A percentile compares a stretch with the other conserved stretches of the same genome.
phyloP scores from a whole-genome alignment of 2,113 vertebrate genomes.

The Spea bombifrons region DNA sequence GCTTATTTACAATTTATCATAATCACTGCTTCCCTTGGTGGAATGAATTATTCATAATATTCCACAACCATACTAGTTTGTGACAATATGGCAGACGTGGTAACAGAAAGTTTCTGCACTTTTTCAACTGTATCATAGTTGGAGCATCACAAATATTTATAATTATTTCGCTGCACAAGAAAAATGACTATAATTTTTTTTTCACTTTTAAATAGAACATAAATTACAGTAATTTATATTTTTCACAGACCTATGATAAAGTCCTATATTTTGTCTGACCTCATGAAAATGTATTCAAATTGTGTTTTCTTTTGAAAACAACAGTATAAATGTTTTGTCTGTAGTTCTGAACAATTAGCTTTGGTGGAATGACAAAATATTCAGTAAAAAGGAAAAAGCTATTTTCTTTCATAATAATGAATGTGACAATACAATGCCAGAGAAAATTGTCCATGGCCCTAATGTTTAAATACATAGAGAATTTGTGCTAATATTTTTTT shows the following conservation, averaged over 20 bases:
- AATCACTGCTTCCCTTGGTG: constrained; percentile 52
- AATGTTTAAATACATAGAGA: too few species aligned
- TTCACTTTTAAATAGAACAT: constrained; percentile 18
- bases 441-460: too few species aligned
- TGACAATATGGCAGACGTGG: constrained; percentile 17
- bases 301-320: not conserved
- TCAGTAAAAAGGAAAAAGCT: too few species aligned
- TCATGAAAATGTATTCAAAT: constrained; percentile 1
- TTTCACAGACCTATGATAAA: not conserved
- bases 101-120: constrained; percentile 9
- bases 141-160: constrained; percentile 16
- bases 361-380: too few species aligned
- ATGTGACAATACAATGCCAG: too few species aligned
- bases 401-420: too few species aligned
- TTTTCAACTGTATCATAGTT: constrained; percentile 21
- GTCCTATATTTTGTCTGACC: constrained; percentile 10
- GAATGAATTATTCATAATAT: constrained; percentile 56
- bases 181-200: constrained; percentile 27
- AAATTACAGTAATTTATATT: constrained; percentile 24
- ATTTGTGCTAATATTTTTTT: too few species aligned
- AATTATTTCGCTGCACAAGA: constrained; percentile 11
- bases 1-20: constrained; percentile 51
- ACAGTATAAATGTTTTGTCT: too few species aligned
- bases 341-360: too few species aligned
- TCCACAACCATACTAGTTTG: constrained; percentile 30